phyloP scores from a whole-genome alignment of 1,140 invertebrate genomes.

The Drosophila guanche region DNA sequence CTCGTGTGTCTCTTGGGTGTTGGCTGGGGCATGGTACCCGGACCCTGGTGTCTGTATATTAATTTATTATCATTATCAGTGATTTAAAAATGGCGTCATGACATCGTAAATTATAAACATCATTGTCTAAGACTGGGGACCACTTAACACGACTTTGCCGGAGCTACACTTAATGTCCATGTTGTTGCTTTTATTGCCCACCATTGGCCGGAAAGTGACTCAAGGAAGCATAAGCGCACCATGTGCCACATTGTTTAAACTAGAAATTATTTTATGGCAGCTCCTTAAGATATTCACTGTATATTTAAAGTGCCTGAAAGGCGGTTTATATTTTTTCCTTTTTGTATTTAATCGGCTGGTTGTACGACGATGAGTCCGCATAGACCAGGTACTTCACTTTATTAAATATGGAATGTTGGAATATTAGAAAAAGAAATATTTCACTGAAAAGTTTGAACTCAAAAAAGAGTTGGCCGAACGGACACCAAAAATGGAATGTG shows the following conservation, averaged over 20 bases:
- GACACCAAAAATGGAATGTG: too few species aligned
- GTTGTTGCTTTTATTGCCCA: constrained; percentile 42
- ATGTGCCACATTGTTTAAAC: constrained; percentile 18
- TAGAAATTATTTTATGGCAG: constrained; percentile 6
- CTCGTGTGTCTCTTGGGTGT: constrained; percentile 14
- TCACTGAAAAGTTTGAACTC: too few species aligned
- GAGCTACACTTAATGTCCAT: constrained; percentile 20
- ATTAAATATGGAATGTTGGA: too few species aligned
- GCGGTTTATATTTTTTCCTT: too few species aligned
- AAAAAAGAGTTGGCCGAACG: too few species aligned
- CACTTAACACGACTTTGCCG: constrained; percentile 61
- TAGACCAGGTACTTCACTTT: too few species aligned
- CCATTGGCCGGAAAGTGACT: constrained; percentile 17
- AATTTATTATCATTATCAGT: constrained; percentile 83
- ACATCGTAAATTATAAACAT: constrained; percentile 79
- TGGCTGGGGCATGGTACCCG: neutral
- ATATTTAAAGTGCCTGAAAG: too few species aligned
- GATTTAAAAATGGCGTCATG: constrained; percentile 81
- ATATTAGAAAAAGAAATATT: too few species aligned
- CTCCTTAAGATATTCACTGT: too few species aligned
- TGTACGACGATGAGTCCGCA: too few species aligned
- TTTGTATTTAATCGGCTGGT: too few species aligned
- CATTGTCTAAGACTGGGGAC: constrained; percentile 63
- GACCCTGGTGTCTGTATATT: constrained; percentile 65
- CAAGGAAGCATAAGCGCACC: constrained; percentile 1